Evolutionary conservation across 2,888 invertebrate species (phyloP), one percentile per base, ranked within the genome.

Genomic region (Chesias legatella): DNA sequence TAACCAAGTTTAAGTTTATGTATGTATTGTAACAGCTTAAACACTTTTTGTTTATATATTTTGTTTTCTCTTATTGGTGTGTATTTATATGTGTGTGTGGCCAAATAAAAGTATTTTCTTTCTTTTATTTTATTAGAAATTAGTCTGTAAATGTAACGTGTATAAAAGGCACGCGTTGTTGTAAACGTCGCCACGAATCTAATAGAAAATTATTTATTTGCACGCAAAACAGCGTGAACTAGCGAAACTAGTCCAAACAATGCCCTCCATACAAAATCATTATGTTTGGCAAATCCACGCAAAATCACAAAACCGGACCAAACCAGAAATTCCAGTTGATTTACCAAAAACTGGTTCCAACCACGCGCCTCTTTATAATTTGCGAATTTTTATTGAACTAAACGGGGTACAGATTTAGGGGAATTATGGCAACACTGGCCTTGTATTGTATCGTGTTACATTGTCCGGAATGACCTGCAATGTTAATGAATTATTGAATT

Each of bases 401-500:
- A 5, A 32, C 36, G 31, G 47, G 46, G 40, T 47, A 53, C 58
- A 58, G 56, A 57, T 32, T 40, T 52, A 33, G 48, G 43, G 44
- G 48, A 43, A 44, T 47, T 43, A 60, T 65, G 61, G 70, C 68
- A 71, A 67, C 70, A 67, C 67, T 66, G 63, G 68, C 59, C 47
- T 58, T 61, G 57, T 57, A 54, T 65, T 67, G 64, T 68, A 59
- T 57, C 53, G 38, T 46, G 56, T 41, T 54, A 69, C 59, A 81
- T 83, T 81, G 82, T 78, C 62, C 63, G 79, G 72, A 80, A 74
- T 82, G 83, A 82, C 82, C 81, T 70, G 60, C 60, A 55, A 52
- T 74, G 79, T 80, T 78, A 72, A 65, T 74, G 77, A 74, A 81
- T 78, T 76, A 77, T 75, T 79, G 76, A 81, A 84, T 84, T 74